Evolutionary conservation across 2,113 vertebrate genomes (phyloP), one percentile per base, ranked within the genome.

Genomic region (Rhea americana): DNA sequence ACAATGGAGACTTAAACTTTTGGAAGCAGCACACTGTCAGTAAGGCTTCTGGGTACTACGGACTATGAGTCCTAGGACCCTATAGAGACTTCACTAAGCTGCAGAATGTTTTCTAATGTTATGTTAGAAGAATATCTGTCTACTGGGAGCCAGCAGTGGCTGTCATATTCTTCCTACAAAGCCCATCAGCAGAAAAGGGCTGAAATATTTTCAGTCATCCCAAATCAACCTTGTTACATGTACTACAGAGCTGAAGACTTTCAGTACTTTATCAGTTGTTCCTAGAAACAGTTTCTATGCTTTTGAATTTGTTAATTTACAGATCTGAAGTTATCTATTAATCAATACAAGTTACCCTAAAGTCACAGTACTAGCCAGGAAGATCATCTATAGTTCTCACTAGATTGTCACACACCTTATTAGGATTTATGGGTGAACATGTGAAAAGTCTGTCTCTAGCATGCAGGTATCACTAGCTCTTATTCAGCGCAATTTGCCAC

Each of bases 131-230:
- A 37, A 43, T 4, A 6, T 4, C 18, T 67, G 4, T 35, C 41
- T 81, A 7, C 20, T 78, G 28, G 43, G 37, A 91, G 24, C 28
- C 28, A 53, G 92, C 90, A 96, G 85, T 18, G 68, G 67, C 82
- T 93, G 93, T 93, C 94, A 94, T 67, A 83, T 75, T 93, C 63
- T 93, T 95, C 83, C 73, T 84, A 74, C 58, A 89, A 86, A 87
- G 9, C 21, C 14, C 56, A 59, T 65, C 21, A 80, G 62, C n/a
- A 90, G 68, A 85, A 95, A 77, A 87, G n/a, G 21, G 12, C n/a
- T 67, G 79, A 51, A 93, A 47, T 12, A 43, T 87, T 94, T 87
- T 83, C 47, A 55, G 4, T 71, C 30, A 66, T 26, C 7, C 28
- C 16, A 79, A 65, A 73, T 53, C n/a, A 81, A 9, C 8, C 19